Base-by-base conservation (phyloP, 2,888 invertebrate genomes). In the Melanostoma scalare region DNA sequence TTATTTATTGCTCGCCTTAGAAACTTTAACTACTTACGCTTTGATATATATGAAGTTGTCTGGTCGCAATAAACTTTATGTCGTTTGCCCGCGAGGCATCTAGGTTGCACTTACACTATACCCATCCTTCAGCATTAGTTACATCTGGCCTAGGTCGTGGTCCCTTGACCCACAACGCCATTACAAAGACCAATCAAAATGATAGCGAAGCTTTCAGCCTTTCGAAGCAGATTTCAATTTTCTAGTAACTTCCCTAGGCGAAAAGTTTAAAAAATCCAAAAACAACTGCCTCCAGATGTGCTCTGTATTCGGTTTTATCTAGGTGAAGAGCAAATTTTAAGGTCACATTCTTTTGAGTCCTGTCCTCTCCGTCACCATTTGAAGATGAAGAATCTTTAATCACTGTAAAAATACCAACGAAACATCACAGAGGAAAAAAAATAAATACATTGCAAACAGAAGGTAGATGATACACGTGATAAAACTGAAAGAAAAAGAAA, bases 161-260 rank as follows among this genome's bases (percentile, higher is more conserved):
- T 20, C 20, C 1, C 20, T 20, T 20, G 3, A 8, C 42, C 5
- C 6, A 42, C 0, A 9, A 8, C 20, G 4, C 2, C 30, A 30
- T 56, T 58, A 20, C 1, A 20, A 20, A 20, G 20, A 20, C 20
- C 20, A 20, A 42, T 58, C 44, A 44, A 55, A 9, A 38, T 56
- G 56, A 56, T 38, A 48, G 42, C 6, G 9, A 42, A 4, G 65
- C 56, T 48, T 46, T 30, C n/a, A 48, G 55, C 44, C n/a, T 33
- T 30, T 20, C 20, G 20, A 8, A n/a, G 3, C 31, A n/a, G 5
- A 30, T 65, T 77, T 77, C 3, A 71, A 71, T 76, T 76, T 67
- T 68, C 63, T 38, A 61, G 71, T 58, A 71, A 77, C 63, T 76
- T 76, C 68, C 68, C 53, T 46, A 42, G 72, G 72, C 61, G 20